These are phyloP conservation scores for Paracyclopina nana DNA, from an alignment of 1,140 invertebrate species.

Conservation along the genomic window DNA sequence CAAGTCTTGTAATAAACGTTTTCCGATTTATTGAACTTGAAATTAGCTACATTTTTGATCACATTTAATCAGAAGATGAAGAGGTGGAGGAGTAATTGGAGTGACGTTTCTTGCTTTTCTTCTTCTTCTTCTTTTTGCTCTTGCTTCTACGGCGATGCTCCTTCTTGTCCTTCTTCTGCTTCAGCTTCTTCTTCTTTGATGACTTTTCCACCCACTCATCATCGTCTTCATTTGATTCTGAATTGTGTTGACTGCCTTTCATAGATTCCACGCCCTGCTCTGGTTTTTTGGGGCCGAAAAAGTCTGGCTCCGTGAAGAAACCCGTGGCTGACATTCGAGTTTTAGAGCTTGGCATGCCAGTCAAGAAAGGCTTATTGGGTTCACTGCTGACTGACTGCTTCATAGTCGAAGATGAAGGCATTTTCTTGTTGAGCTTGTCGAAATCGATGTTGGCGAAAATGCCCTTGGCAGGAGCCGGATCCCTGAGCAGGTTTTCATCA, in stretches of 20 bases:
- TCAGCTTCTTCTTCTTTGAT: background rate
- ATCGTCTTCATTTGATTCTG: background rate
- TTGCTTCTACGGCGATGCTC: background rate
- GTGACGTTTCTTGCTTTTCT: conserved; percentile 4
- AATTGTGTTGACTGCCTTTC: background rate
- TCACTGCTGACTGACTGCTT: background rate
- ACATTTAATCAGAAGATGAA: no score
- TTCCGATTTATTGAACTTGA: no score
- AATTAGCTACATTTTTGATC: no score
- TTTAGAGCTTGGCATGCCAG: background rate
- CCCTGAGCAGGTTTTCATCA: conserved; percentile 5
- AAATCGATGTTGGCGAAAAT: conserved; percentile 52
- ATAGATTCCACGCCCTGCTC: background rate
- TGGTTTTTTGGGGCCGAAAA: conserved; percentile 1
- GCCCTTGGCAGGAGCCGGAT: conserved; percentile 24
- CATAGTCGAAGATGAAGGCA: background rate
- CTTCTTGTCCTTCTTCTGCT: conserved; percentile 6
- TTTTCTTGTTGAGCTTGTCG: conserved; percentile 29
- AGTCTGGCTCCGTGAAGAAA: background rate
- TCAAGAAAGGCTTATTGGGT: background rate
- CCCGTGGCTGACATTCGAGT: background rate
- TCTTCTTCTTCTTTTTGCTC: conserved; percentile 13
- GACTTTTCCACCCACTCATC: background rate
- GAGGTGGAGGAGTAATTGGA: background rate
- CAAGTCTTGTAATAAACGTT: no score